A percentile compares a stretch with the other conserved stretches of the same genome.
These are phyloP conservation scores for Montipora capricornis DNA, from an alignment of 64 coral and sea anemone genomes.

Conservation along the genomic window DNA sequence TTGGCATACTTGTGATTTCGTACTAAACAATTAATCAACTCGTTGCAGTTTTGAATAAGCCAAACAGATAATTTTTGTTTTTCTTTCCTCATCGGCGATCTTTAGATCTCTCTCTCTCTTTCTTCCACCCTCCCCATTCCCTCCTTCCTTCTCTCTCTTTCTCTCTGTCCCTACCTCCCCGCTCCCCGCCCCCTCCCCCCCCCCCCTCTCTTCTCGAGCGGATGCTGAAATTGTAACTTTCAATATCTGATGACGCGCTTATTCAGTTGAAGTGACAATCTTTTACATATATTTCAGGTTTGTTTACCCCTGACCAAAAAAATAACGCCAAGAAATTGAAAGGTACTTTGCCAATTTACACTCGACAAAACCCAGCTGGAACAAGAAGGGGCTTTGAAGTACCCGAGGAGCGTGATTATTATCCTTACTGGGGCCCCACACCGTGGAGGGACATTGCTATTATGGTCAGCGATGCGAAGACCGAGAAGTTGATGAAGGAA, in stretches of 20 bases:
- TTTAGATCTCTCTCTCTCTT: too few species aligned
- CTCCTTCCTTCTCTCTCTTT: too few species aligned
- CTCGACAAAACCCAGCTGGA: constrained; percentile 69
- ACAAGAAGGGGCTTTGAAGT: constrained; percentile 73
- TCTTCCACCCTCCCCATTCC: too few species aligned
- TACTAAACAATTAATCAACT: too few species aligned
- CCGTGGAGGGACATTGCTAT: constrained; percentile 75
- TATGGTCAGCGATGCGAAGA: constrained; percentile 30
- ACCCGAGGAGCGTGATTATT: constrained; percentile 83
- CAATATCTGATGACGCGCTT: neutral
- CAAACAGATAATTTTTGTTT: too few species aligned
- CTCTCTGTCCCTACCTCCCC: too few species aligned
- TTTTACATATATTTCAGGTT: neutral
- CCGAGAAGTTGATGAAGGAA: constrained; percentile 14
- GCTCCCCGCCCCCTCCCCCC: too few species aligned
- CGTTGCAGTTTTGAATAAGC: too few species aligned
- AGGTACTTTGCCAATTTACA: constrained; percentile 59
- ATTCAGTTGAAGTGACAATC: neutral
- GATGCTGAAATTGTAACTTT: neutral
- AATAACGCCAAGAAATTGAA: constrained; percentile 8
- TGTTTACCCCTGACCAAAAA: constrained; percentile 44
- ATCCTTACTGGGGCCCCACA: constrained; percentile 80
- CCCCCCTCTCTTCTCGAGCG: neutral
- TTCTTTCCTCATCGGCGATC: too few species aligned
- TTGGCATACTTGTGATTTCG: too few species aligned